Conservation (phyloP, 2,113 vertebrate species). For the Thunnus thynnus region DNA sequence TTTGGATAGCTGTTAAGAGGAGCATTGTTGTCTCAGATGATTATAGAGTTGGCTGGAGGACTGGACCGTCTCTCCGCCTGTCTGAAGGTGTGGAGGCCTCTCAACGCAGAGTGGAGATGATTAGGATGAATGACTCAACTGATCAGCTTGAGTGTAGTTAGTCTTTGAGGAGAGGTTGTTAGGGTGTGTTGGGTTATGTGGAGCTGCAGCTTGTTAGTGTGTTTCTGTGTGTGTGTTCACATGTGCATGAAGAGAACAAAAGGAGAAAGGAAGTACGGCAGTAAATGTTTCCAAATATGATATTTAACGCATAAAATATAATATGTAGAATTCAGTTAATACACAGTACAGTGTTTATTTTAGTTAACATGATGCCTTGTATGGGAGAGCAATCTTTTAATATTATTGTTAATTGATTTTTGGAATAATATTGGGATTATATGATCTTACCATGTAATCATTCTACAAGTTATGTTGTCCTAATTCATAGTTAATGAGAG, state of each 20-base stretch:
- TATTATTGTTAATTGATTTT: neutral
- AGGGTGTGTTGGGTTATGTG: constrained; percentile 11
- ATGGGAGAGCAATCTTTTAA: too few relatives aligned
- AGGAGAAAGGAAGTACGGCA: too few relatives aligned
- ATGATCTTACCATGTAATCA: neutral
- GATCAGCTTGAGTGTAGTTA: constrained; percentile 89
- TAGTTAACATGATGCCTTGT: neutral
- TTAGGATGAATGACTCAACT: constrained; percentile 89
- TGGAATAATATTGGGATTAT: neutral
- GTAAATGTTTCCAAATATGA: too few relatives aligned
- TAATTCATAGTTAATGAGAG: too few relatives aligned
- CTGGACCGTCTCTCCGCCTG: constrained; percentile 6
- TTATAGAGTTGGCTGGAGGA: constrained; percentile 51
- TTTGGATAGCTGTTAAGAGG: constrained; percentile 76
- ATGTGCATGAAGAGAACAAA: neutral
- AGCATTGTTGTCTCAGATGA: constrained; percentile 65
- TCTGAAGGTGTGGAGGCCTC: constrained; percentile 69
- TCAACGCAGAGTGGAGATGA: constrained; percentile 77
- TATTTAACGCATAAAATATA: too few relatives aligned
- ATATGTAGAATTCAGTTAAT: neutral
- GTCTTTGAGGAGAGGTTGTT: constrained; percentile 39
- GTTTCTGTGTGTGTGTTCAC: neutral
- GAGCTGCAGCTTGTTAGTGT: constrained; percentile 30
- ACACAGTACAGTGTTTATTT: neutral
- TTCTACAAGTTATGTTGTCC: neutral